These are phyloP conservation scores for Pachypanchax playfairii DNA, from an alignment of 2,113 vertebrate species.

Conservation along the genomic window DNA sequence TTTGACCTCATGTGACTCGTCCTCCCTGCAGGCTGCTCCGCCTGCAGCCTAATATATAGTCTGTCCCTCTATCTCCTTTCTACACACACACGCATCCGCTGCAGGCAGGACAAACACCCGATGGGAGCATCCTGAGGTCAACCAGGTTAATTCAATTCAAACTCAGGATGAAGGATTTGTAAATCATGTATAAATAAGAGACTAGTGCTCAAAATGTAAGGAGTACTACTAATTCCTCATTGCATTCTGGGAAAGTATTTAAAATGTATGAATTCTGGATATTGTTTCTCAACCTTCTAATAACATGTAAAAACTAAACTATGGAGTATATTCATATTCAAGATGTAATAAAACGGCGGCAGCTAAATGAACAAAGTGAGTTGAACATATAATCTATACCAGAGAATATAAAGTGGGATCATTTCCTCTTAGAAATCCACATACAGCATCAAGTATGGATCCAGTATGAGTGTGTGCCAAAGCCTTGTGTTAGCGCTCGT, in stretches of 20 bases:
- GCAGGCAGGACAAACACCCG: conserved; percentile 44
- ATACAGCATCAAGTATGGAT: conserved; percentile 37
- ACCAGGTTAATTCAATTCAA: conserved; percentile 80
- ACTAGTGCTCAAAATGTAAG: conserved; percentile 23
- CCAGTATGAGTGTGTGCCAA: conserved; percentile 54
- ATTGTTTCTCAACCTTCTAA: too few species aligned
- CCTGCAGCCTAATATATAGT: conserved; percentile 47
- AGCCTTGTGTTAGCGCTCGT: conserved; percentile 70
- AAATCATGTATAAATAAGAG: conserved; percentile 73
- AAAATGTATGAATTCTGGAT: too few species aligned
- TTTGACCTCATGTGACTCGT: conserved; percentile 73
- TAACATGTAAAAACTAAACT: too few species aligned
- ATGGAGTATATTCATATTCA: too few species aligned
- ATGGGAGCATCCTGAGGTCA: conserved; percentile 75
- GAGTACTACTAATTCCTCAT: too few species aligned
- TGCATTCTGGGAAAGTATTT: too few species aligned
- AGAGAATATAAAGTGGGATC: not conserved
- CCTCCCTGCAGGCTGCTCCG: conserved; percentile 66
- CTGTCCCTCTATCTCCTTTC: conserved; percentile 60
- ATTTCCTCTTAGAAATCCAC: conserved; percentile 32
- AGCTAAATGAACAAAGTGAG: too few species aligned
- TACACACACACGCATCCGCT: conserved; percentile 56
- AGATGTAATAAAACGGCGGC: too few species aligned
- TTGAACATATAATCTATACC: too few species aligned
- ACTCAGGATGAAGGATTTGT: conserved; percentile 79